phyloP scores from a whole-genome alignment of 2,113 vertebrate genomes.

The Ceuthmochares aereus region DNA sequence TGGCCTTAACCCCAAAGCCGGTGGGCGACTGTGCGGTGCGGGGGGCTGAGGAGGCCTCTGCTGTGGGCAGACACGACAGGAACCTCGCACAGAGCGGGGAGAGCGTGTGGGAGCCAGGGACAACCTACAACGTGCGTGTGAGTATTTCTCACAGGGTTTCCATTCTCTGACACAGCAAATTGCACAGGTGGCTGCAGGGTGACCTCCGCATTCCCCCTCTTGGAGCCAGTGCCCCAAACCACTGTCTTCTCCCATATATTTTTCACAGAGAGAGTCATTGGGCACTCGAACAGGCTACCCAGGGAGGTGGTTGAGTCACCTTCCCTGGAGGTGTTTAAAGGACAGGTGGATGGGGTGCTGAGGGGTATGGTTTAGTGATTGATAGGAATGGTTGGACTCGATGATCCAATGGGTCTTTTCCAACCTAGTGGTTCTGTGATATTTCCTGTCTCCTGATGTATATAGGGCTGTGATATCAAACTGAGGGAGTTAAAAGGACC shows the following conservation, averaged over 20 bases:
- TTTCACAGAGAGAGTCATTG: no score
- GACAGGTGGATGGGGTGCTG: no score
- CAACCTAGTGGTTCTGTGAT: no score
- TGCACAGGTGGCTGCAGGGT: background rate
- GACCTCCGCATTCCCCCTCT: background rate
- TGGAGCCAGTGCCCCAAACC: background rate
- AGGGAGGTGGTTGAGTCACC: no score
- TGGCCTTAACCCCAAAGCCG: background rate
- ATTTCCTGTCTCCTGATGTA: background rate
- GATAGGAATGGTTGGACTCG: no score
- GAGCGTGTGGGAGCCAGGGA: conserved; percentile 49
- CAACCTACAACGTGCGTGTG: conserved; percentile 78
- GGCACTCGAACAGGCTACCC: no score
- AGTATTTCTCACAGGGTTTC: conserved; percentile 45
- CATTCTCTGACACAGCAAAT: background rate
- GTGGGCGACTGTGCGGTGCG: background rate
- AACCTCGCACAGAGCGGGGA: background rate
- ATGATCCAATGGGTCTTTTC: no score
- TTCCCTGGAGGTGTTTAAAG: no score
- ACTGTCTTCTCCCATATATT: accelerated
- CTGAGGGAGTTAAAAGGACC: background rate
- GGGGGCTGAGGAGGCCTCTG: conserved; percentile 16
- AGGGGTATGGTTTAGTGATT: no score
- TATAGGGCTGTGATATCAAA: background rate
- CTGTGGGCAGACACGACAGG: conserved; percentile 30